These are phyloP conservation scores for Pangasianodon hypophthalmus DNA, from an alignment of 2,113 vertebrate genomes.

Conservation along the genomic window DNA sequence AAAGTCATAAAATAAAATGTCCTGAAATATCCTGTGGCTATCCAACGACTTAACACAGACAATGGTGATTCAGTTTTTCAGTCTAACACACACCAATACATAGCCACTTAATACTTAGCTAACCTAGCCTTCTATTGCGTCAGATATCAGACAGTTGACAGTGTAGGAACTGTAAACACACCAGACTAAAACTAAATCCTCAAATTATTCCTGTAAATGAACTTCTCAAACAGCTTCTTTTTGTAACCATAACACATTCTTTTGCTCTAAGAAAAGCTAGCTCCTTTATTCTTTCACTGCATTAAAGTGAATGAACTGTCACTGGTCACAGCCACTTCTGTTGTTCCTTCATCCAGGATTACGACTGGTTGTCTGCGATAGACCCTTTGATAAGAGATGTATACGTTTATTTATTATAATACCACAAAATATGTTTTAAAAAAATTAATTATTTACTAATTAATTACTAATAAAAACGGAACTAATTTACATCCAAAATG, in stretches of 20 bases:
- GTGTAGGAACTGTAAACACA: not conserved
- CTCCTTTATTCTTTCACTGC: not conserved
- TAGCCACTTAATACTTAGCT: not conserved
- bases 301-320: not conserved
- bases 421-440: not conserved
- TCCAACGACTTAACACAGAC: slow-evolving; percentile 3
- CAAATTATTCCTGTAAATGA: not conserved
- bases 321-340: not conserved
- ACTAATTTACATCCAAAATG: not conserved
- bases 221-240: not conserved
- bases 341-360: not conserved
- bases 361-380: not conserved
- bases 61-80: slow-evolving; percentile 21
- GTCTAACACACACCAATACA: slow-evolving; percentile 53
- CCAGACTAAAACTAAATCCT: not conserved
- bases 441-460: not conserved
- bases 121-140: not conserved
- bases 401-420: not conserved
- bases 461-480: not conserved
- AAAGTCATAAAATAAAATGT: not conserved
- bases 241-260: not conserved
- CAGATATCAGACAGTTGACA: not conserved
- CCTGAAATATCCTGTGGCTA: not conserved
- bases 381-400: not conserved
- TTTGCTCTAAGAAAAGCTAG: not conserved